Conservation (phyloP, 2,113 vertebrate species). For the Formicarius rufipectus region DNA sequence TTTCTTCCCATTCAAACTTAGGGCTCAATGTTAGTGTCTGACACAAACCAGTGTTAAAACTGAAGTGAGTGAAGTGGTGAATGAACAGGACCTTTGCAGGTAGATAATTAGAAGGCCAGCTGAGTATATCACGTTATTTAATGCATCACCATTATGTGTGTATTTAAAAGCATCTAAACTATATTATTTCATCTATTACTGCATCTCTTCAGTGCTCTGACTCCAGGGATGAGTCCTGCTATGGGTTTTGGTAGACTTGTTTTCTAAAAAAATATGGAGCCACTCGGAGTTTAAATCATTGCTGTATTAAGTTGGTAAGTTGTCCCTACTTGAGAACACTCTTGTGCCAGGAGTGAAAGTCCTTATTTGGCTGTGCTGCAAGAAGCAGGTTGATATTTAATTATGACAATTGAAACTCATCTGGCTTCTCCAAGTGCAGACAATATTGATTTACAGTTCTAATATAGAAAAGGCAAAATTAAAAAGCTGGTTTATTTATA, state of each 20-base stretch:
- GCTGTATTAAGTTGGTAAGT: not conserved
- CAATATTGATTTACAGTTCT: slow-evolving; percentile 14
- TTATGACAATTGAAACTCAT: slow-evolving; percentile 12
- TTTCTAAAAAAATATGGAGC: not conserved
- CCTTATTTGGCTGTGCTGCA: not conserved
- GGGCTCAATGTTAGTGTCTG: not conserved
- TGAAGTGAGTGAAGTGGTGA: not conserved
- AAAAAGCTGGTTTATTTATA: slow-evolving; percentile 22
- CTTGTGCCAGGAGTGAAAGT: not conserved
- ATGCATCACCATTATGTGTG: not conserved
- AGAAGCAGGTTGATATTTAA: slow-evolving; percentile 13
- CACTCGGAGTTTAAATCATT: not conserved
- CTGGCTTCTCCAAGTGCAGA: not conserved
- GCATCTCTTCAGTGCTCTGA: not conserved
- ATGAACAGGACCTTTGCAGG: not conserved
- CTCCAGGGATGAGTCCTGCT: not conserved
- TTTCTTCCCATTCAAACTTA: not conserved
- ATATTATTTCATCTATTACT: not conserved
- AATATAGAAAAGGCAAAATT: not conserved
- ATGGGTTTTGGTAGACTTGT: not conserved
- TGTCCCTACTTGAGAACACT: not conserved
- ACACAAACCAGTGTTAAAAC: not conserved
- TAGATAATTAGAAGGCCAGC: not conserved
- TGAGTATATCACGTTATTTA: not conserved
- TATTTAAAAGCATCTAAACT: not conserved